Conservation (phyloP, 2,113 vertebrate genomes). For the Laticauda laticaudata region DNA sequence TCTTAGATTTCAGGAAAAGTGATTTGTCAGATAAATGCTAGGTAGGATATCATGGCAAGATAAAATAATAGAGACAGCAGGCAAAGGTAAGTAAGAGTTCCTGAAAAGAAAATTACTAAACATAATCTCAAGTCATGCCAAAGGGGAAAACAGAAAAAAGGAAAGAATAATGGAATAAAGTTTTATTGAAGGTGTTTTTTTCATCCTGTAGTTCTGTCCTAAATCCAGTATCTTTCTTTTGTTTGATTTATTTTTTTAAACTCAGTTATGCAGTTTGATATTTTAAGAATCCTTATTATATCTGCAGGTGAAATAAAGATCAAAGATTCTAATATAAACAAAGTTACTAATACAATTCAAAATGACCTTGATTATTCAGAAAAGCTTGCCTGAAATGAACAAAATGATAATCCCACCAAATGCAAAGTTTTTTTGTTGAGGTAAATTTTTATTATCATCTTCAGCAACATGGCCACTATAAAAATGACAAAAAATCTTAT, state of each 20-base stretch:
- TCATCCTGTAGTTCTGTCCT: not conserved
- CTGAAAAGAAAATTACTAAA: not conserved
- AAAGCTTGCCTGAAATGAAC: not conserved
- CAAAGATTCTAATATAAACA: not conserved
- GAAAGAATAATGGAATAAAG: not conserved
- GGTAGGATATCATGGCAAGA: not conserved
- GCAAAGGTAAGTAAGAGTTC: not conserved
- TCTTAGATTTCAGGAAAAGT: not conserved
- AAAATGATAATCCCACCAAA: not conserved
- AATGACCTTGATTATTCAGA: not conserved
- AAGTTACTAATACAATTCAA: not conserved
- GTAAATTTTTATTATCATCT: not conserved
- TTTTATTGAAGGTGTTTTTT: not conserved
- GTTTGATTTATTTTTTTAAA: not conserved
- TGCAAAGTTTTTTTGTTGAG: not conserved
- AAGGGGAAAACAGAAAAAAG: not conserved
- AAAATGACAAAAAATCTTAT: not conserved
- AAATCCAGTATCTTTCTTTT: not conserved
- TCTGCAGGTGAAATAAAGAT: not conserved
- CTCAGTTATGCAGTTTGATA: not conserved
- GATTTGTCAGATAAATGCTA: not conserved
- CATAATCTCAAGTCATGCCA: not conserved
- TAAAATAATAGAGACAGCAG: not conserved
- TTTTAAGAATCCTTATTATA: not conserved
- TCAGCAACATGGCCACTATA: not conserved